Evolutionary conservation across 2,888 invertebrate genomes (phyloP).

Genomic region (Agrilus biguttatus): DNA sequence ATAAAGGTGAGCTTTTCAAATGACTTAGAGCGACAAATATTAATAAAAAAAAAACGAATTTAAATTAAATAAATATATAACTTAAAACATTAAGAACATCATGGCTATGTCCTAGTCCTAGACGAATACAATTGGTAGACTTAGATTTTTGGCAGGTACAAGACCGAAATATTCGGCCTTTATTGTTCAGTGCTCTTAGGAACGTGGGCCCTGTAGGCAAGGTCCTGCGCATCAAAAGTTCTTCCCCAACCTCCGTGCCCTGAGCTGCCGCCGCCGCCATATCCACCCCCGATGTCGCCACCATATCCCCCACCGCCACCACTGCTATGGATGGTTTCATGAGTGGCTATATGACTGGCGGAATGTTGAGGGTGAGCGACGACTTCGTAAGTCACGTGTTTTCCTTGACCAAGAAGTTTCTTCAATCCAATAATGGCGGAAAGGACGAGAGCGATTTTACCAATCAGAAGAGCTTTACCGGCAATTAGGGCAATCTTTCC

Average conservation of each 20-base stretch:
- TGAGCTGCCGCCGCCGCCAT: conserved; percentile 38
- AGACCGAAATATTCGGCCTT: conserved; percentile 16
- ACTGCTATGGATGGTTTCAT: conserved; percentile 43
- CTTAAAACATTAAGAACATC: conserved; percentile 11
- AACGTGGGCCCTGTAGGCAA: conserved; percentile 63
- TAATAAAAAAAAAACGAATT: too few species aligned
- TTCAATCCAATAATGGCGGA: conserved; percentile 74
- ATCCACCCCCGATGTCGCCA: conserved; percentile 35
- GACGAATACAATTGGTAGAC: conserved; percentile 18
- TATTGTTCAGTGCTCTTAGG: conserved; percentile 33
- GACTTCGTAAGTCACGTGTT: conserved; percentile 79
- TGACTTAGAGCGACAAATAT: too few species aligned
- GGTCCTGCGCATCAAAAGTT: conserved; percentile 56
- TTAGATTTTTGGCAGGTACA: conserved; percentile 30
- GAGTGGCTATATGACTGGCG: conserved; percentile 52
- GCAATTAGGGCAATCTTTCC: conserved; percentile 75
- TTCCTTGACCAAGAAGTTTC: conserved; percentile 57
- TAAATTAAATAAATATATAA: conserved; percentile 20
- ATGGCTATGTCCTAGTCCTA: conserved; percentile 14
- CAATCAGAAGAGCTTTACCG: conserved; percentile 71
- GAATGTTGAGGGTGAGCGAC: conserved; percentile 73
- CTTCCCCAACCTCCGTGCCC: conserved; percentile 61
- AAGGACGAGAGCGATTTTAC: conserved; percentile 70
- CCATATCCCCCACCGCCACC: conserved; percentile 38
- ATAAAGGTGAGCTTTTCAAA: too few species aligned